Evolutionary conservation across 2,797 vertebrate species (phyloP).

Genomic region (Decapterus maruadsi): DNA sequence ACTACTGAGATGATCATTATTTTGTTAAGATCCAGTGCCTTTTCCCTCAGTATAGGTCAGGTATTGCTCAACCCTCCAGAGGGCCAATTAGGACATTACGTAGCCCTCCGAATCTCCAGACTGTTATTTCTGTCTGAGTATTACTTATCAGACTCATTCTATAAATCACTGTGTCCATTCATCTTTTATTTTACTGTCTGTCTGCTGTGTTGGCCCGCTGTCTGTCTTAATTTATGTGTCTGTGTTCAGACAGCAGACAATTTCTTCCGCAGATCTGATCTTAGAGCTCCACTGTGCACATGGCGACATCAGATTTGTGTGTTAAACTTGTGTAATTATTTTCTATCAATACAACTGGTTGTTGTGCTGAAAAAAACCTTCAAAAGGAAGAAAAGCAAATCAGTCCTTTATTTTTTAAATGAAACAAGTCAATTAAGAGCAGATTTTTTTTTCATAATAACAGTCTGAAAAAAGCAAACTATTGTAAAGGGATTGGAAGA

Average conservation of each 20-base stretch:
- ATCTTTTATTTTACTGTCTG: constrained; percentile 46
- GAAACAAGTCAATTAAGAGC: constrained; percentile 46
- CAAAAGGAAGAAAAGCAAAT: neutral
- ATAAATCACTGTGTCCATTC: constrained; percentile 61
- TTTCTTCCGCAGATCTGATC: constrained; percentile 31
- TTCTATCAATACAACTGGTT: constrained; percentile 3
- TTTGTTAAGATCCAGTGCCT: constrained; percentile 54
- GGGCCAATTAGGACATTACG: constrained; percentile 78
- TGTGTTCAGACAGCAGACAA: constrained; percentile 14
- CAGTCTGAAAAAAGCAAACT: constrained; percentile 30
- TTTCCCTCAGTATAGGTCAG: constrained; percentile 50
- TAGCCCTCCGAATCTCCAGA: constrained; percentile 55
- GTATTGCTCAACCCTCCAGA: constrained; percentile 65
- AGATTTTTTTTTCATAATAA: constrained; percentile 38
- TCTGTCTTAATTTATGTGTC: constrained; percentile 51
- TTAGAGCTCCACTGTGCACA: constrained; percentile 30
- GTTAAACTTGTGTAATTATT: constrained; percentile 32
- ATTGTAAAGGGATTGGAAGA: neutral
- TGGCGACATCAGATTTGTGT: constrained; percentile 2
- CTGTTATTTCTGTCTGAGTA: constrained; percentile 61
- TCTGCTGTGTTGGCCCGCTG: constrained; percentile 28
- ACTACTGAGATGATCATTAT: constrained; percentile 69
- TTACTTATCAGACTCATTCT: constrained; percentile 63
- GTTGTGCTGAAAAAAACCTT: neutral
- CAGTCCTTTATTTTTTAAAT: neutral